Base-by-base conservation (phyloP, 2,113 vertebrate species). In the Oryzias woworae region DNA sequence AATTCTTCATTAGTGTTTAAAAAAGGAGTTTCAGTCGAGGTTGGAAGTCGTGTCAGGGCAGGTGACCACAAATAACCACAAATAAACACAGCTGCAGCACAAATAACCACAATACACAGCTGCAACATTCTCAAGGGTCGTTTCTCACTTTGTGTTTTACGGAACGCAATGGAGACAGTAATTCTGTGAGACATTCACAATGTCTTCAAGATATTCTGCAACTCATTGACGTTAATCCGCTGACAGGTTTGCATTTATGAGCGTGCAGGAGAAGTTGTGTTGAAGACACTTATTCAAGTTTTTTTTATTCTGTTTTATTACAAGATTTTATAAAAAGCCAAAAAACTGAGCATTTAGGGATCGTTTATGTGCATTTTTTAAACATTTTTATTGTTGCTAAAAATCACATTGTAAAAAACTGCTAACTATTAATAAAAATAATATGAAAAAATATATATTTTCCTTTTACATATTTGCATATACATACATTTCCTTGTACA, bases 41-140 rank as follows among this genome's bases (percentile, higher is more conserved):
- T 53, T 75, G 58, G 24, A 53, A 61, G 53, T 61, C 54, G 14
- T 81, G 63, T 59, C 50, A 18, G 41, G 13, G 54, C 53, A 68
- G 71, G 60, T 26, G 14, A 62, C 42, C 53, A 46, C 51, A 73
- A 8, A 58, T 42, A 71, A 63, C 36, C 43, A 51, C 14, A 46
- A 54, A 20, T 1, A 20, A 20, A 20, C 20, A 20, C 20, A 20
- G 20, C 20, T 20, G 20, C 20, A 20, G 20, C 53, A 46, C 51
- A 73, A 8, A 58, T 42, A 69, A 63, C 36, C 43, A 51, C 14
- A 46, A 54, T 53, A 62, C 41, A 71, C 16, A 63, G 56, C 5
- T 47, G 26, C 28, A 63, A 7, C 45, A 69, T 66, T 50, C 68
- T 47, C 53, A 52, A 55, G 46, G 49, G 43, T 62, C 75, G 62